Evolutionary conservation across 2,113 vertebrate species (phyloP).

Genomic region (Prolemur simus): DNA sequence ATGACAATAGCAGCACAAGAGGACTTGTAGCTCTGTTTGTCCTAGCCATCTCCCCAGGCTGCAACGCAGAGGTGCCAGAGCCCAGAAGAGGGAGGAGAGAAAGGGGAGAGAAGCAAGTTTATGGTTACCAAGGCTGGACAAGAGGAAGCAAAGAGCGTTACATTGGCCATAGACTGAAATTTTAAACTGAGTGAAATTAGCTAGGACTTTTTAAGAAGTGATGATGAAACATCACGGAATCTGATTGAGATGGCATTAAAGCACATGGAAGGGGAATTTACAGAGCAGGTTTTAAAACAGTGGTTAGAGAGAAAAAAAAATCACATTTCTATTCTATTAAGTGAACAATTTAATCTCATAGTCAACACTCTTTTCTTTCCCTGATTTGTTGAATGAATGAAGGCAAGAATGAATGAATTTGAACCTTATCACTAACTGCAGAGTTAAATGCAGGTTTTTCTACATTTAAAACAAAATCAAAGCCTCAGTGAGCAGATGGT

Average conservation of each 20-base stretch:
- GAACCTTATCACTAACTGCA: neutral
- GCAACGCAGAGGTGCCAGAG: neutral
- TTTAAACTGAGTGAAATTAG: neutral
- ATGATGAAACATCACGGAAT: neutral
- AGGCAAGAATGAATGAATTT: neutral
- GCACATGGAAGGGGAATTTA: neutral
- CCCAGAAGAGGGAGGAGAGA: neutral
- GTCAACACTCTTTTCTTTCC: neutral
- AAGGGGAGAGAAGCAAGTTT: neutral
- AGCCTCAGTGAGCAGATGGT: conserved; percentile 49
- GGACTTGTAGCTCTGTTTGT: neutral
- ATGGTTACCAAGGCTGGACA: neutral
- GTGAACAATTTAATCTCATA: neutral
- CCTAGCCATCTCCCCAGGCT: neutral
- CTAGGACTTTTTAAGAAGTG: neutral
- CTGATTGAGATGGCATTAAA: neutral
- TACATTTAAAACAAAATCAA: conserved; percentile 37
- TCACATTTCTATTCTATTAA: neutral
- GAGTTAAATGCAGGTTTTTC: conserved; percentile 5
- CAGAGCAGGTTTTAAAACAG: neutral
- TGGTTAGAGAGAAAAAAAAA: neutral
- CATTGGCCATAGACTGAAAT: neutral
- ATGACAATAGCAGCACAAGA: neutral
- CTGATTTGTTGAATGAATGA: neutral
- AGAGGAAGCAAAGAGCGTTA: neutral